These are phyloP conservation scores for Pluvialis apricaria DNA, from an alignment of 2,113 vertebrate genomes.

Conservation along the genomic window DNA sequence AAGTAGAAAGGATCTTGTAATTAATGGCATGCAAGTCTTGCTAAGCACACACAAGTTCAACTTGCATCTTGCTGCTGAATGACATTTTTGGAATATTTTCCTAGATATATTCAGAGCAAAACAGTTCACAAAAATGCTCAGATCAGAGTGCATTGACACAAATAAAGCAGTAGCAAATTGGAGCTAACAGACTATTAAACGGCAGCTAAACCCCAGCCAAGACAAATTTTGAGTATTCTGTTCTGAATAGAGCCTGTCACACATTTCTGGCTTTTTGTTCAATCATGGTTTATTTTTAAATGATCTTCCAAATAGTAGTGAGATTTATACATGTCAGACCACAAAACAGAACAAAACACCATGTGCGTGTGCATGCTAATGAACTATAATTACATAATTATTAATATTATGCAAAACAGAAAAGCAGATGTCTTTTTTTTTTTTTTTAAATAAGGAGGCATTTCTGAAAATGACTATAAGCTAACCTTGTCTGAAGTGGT, in stretches of 20 bases:
- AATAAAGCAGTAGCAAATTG: slow-evolving; percentile 22
- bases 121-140: neutral
- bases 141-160: slow-evolving; percentile 9
- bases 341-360: slow-evolving; percentile 47
- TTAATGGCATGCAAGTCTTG: neutral
- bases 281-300: slow-evolving; percentile 44
- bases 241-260: slow-evolving; percentile 1
- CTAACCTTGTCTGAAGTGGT: neutral
- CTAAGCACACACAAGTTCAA: neutral
- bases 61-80: neutral
- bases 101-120: neutral
- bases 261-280: slow-evolving; percentile 18
- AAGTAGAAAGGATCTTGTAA: neutral
- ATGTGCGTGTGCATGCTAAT: slow-evolving; percentile 30
- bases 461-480: neutral
- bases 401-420: slow-evolving; percentile 39
- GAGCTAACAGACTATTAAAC: slow-evolving; percentile 15
- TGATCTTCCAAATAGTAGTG: neutral
- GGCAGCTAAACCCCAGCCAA: slow-evolving; percentile 13
- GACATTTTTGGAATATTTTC: neutral
- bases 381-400: slow-evolving; percentile 52
- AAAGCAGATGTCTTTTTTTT: slow-evolving; percentile 9
- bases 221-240: slow-evolving; percentile 1
- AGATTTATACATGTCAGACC: slow-evolving; percentile 17
- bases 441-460: neutral